Evolutionary conservation across 2,888 invertebrate species (phyloP).

Genomic region (Deroplatys truncata): DNA sequence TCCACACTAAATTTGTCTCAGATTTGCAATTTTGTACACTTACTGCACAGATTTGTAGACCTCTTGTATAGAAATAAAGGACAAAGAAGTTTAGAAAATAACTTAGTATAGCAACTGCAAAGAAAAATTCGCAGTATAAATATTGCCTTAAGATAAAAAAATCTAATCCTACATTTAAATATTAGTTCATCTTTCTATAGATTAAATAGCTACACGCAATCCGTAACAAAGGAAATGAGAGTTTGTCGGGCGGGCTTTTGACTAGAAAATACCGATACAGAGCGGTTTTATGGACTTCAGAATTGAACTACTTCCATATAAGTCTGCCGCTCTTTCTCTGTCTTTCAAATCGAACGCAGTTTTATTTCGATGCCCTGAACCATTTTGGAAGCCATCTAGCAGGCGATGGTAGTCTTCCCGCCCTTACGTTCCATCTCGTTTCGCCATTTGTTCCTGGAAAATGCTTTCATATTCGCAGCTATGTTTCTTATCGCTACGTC

Average conservation of each 20-base stretch:
- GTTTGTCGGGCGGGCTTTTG: background rate
- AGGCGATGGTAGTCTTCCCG: background rate
- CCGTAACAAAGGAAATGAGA: background rate
- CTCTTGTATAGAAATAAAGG: no score
- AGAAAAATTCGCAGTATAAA: no score
- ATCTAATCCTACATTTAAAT: no score
- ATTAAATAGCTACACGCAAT: no score
- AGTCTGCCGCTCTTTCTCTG: background rate
- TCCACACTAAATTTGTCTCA: no score
- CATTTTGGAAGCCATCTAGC: background rate
- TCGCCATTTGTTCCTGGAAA: background rate
- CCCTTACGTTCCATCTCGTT: background rate
- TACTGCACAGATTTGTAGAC: no score
- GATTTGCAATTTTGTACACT: no score
- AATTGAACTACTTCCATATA: background rate
- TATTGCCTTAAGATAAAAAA: no score
- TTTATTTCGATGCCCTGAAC: background rate
- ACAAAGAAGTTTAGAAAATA: no score
- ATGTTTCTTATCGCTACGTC: background rate
- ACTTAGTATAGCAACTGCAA: no score
- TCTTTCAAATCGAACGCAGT: background rate
- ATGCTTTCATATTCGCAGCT: background rate
- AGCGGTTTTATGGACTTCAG: background rate
- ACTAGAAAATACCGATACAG: background rate
- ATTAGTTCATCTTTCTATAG: no score